Conservation (phyloP, 2,888 invertebrate genomes). For the Apamea monoglypha region DNA sequence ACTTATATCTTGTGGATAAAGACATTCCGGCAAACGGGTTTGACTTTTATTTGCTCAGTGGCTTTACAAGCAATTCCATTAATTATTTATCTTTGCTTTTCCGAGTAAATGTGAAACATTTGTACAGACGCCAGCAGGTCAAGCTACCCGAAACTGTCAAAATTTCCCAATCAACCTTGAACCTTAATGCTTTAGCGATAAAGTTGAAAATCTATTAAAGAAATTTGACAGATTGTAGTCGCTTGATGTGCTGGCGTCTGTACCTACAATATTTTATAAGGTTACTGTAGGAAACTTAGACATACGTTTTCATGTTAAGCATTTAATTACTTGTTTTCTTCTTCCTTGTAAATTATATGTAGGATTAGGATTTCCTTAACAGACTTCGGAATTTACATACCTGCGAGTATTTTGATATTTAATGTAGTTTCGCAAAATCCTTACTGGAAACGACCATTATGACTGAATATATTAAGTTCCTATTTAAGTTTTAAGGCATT, state of each 20-base stretch:
- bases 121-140: too few relatives aligned
- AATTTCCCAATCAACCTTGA: too few relatives aligned
- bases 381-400: conserved; percentile 16
- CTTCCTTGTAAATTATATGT: neutral
- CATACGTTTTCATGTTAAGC: neutral
- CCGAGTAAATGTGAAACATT: conserved; percentile 19
- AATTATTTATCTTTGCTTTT: conserved; percentile 37
- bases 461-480: neutral
- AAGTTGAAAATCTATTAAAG: too few relatives aligned
- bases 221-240: too few relatives aligned
- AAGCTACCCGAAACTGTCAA: too few relatives aligned
- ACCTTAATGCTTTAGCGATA: too few relatives aligned
- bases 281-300: conserved; percentile 3
- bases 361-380: conserved; percentile 26
- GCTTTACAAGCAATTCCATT: conserved; percentile 20
- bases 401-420: neutral
- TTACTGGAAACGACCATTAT: neutral
- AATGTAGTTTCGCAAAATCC: conserved; percentile 19
- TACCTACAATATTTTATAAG: neutral
- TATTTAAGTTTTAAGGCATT: neutral
- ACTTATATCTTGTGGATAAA: conserved; percentile 24
- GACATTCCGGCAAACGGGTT: conserved; percentile 58
- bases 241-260: too few relatives aligned
- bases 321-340: conserved; percentile 1
- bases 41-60: conserved; percentile 46